Conservation (phyloP, 2,888 invertebrate species). For the Thereva nobilitata region DNA sequence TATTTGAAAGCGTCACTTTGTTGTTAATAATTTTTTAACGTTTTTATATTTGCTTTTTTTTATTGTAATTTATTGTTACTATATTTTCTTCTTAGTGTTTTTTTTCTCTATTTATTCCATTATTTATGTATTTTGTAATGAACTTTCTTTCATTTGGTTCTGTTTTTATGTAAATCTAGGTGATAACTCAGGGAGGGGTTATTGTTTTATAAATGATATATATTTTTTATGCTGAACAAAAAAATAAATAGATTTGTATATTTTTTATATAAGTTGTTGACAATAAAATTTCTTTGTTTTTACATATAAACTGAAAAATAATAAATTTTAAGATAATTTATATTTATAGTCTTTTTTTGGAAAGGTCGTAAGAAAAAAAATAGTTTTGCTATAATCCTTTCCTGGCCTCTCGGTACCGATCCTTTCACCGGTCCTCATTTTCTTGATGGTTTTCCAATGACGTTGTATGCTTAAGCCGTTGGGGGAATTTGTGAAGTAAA, state of each 20-base stretch:
- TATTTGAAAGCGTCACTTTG: too few relatives aligned
- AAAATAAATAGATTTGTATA: slow-evolving; percentile 14
- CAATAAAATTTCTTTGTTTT: too few relatives aligned
- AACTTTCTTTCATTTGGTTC: slow-evolving; percentile 9
- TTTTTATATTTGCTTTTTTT: slow-evolving; percentile 12
- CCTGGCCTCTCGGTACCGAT: too few relatives aligned
- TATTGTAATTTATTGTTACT: slow-evolving; percentile 19
- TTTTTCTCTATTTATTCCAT: slow-evolving; percentile 29
- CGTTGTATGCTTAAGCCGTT: too few relatives aligned
- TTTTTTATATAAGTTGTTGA: slow-evolving; percentile 24
- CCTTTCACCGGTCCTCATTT: too few relatives aligned
- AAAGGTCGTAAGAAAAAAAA: too few relatives aligned
- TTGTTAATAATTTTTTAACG: neutral
- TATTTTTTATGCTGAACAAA: slow-evolving; percentile 1
- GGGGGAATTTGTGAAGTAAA: too few relatives aligned
- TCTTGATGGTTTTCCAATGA: too few relatives aligned
- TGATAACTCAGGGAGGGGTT: slow-evolving; percentile 36
- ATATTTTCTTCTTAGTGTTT: slow-evolving; percentile 1
- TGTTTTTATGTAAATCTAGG: slow-evolving; percentile 24
- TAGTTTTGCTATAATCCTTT: too few relatives aligned
- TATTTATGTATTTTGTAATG: slow-evolving; percentile 17
- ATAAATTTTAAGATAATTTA: too few relatives aligned
- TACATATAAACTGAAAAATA: too few relatives aligned
- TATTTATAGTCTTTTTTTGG: too few relatives aligned
- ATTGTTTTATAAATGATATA: slow-evolving; percentile 30